Conservation (phyloP, 2,113 vertebrate species). For the Naja naja region DNA sequence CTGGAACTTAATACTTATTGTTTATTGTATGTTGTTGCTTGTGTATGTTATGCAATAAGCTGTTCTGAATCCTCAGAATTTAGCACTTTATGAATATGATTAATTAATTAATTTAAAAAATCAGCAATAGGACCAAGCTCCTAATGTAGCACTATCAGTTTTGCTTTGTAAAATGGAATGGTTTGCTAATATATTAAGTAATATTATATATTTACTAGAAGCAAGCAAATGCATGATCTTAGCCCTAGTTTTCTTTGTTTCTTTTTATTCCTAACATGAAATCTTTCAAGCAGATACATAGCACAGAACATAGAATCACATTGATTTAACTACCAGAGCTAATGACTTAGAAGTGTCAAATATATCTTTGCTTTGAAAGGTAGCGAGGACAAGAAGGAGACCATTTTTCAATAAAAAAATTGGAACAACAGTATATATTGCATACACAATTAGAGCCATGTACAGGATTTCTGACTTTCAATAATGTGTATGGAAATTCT, state of each 20-base stretch:
- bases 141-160: neutral
- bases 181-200: neutral
- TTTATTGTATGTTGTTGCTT: neutral
- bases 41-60: neutral
- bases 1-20: neutral
- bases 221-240: neutral
- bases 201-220: neutral
- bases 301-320: neutral
- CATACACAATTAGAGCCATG: neutral
- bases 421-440: neutral
- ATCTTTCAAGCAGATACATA: neutral
- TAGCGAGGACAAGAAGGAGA: neutral
- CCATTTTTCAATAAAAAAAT: conserved; percentile 6
- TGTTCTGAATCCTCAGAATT: neutral
- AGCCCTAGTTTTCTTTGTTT: neutral
- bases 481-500: neutral
- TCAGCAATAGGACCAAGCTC: neutral
- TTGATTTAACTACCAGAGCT: neutral
- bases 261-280: neutral
- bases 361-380: conserved; percentile 17
- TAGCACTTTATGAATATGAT: neutral
- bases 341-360: neutral
- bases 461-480: conserved; percentile 5
- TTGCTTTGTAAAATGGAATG: neutral
- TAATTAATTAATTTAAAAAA: neutral